Evolutionary conservation across 2,113 vertebrate genomes (phyloP).

Genomic region (Athene noctua): DNA sequence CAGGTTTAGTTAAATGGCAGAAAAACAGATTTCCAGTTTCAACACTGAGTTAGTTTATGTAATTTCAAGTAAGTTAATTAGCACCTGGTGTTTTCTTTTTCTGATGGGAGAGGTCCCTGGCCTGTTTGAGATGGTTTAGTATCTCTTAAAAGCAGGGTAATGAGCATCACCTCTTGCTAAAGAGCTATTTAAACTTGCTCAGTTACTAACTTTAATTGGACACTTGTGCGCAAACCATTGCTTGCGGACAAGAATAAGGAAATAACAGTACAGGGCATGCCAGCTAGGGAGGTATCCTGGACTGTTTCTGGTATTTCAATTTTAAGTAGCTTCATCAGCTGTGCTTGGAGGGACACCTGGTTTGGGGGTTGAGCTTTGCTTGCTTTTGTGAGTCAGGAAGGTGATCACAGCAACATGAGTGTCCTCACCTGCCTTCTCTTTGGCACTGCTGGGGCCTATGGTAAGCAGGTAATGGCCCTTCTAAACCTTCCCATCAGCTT

Average conservation of each 20-base stretch:
- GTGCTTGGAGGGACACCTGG: not conserved
- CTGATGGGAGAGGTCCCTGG: not conserved
- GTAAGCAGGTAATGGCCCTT: not conserved
- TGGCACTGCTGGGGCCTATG: not conserved
- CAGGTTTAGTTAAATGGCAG: not conserved
- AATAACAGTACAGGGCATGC: not conserved
- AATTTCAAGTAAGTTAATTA: slow-evolving; percentile 7
- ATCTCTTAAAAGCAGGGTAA: not conserved
- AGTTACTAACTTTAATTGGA: not conserved
- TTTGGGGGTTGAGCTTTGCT: not conserved
- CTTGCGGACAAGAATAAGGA: not conserved
- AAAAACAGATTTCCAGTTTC: not conserved
- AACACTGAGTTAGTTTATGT: not conserved
- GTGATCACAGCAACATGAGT: not conserved
- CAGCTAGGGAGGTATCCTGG: not conserved
- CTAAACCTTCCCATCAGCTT: not conserved
- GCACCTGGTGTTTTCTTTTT: not conserved
- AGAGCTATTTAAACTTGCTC: not conserved
- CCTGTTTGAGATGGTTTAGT: not conserved
- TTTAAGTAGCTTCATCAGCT: not conserved
- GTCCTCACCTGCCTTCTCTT: not conserved
- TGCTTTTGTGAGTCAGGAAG: not conserved
- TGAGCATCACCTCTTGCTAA: not conserved
- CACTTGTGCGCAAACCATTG: not conserved
- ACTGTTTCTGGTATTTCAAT: not conserved